Evolutionary conservation across 2,797 vertebrate species (phyloP).

Genomic region (Chaunax sp.): DNA sequence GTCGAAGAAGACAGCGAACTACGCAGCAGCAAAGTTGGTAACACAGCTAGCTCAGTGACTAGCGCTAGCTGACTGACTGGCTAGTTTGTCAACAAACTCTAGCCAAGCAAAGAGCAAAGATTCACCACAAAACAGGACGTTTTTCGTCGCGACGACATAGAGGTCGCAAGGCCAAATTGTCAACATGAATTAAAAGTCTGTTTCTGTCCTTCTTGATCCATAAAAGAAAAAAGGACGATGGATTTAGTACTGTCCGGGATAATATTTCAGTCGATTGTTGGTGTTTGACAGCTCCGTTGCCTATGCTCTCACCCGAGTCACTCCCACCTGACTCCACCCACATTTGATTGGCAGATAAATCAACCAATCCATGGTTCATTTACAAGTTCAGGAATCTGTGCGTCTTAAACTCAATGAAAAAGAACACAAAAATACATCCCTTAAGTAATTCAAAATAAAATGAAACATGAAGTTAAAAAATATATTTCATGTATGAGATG

Average conservation of each 20-base stretch:
- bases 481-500: no score
- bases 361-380: conserved; percentile 46
- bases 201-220: conserved; percentile 4
- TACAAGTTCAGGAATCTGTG: no score
- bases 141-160: conserved; percentile 18
- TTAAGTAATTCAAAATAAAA: no score
- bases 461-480: no score
- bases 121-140: conserved; percentile 42
- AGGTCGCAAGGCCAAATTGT: conserved; percentile 10
- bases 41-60: conserved; percentile 37
- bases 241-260: conserved; percentile 26
- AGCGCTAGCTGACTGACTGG: conserved; percentile 18
- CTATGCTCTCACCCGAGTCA: conserved; percentile 18
- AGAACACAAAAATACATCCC: no score
- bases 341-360: conserved; percentile 33
- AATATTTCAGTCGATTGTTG: conserved; percentile 62
- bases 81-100: conserved; percentile 78
- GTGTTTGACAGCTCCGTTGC: conserved; percentile 78
- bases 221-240: conserved; percentile 24
- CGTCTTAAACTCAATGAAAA: background rate
- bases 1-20: background rate
- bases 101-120: conserved; percentile 51
- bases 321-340: conserved; percentile 52
- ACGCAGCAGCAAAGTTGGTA: background rate
- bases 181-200: background rate